Base-by-base conservation (phyloP, 2,113 vertebrate genomes). In the Oxygymnocypris stewartii region DNA sequence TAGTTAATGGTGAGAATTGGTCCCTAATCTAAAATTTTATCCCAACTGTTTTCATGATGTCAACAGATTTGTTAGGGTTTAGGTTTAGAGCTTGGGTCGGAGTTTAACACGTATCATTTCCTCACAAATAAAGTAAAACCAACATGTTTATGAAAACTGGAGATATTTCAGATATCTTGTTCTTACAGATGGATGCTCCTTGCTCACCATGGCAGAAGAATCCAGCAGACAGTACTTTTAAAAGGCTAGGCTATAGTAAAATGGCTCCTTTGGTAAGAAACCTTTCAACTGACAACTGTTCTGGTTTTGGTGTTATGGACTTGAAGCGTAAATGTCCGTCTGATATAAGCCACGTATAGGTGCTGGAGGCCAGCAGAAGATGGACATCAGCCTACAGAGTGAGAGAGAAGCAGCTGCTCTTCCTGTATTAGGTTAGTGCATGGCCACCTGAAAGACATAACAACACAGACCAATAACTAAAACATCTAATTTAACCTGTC, bases 151-250 rank as follows among this genome's bases (percentile, higher is more conserved):
- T 37, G 31, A 37, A 20, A 10, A 59, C 54, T 49, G 1, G 37
- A 51, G 18, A 47, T 1, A 6, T 86, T 40, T 82, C 20, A 18
- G 2, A 51, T 63, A 54, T 79, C 4, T 57, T 79, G 82, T 40
- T 75, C 40, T 77, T 65, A 2, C 67, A 90, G 88, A 84, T 84
- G 69, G 87, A 88, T 35, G 23, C 25, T 65, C 78, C 65, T 75
- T 77, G 57, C 31, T 61, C 47, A 51, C 59, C 42, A 59, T 82
- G 25, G 11, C 28, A 14, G 13, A 71, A 69, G 54, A 31, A 37
- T 85, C 12, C 49, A 85, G 59, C 49, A 75, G 51, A 86, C 16
- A 11, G 23, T 75, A 14, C 13, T 37, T 65, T 79, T 11, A 82
- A 85, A 37, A 76, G 2, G 23, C 7, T 28, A 5, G 23, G 77